Conservation (phyloP, 1,140 invertebrate species). For the Drosophila lowei region DNA sequence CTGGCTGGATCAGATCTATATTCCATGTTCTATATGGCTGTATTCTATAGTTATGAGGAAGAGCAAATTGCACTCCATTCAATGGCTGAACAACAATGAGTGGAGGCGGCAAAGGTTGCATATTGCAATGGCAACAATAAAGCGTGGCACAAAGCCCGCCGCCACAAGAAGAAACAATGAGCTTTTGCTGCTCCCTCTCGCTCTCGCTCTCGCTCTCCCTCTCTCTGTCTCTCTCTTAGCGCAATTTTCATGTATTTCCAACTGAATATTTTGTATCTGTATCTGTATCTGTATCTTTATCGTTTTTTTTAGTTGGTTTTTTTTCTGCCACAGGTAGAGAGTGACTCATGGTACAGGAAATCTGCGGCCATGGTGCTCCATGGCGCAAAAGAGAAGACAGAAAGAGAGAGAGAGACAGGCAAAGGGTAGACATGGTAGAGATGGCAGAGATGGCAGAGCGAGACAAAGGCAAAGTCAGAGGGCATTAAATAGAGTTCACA, state of each 20-base stretch:
- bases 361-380: slow-evolving; percentile 36
- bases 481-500: background rate
- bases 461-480: background rate
- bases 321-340: slow-evolving; percentile 23
- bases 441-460: too few species aligned
- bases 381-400: slow-evolving; percentile 40
- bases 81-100: slow-evolving; percentile 1
- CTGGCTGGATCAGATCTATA: too few species aligned
- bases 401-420: slow-evolving; percentile 22
- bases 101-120: slow-evolving; percentile 4
- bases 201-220: slow-evolving; percentile 4
- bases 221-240: slow-evolving; percentile 26
- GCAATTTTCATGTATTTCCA: slow-evolving; percentile 70
- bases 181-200: slow-evolving; percentile 14
- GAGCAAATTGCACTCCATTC: background rate
- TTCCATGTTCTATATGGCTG: too few species aligned
- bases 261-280: slow-evolving; percentile 47
- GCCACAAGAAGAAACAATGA: slow-evolving; percentile 45
- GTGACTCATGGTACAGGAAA: slow-evolving; percentile 72
- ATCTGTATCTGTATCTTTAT: slow-evolving; percentile 55
- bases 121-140: slow-evolving; percentile 3
- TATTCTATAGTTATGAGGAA: background rate
- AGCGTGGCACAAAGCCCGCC: slow-evolving; percentile 11
- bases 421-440: slow-evolving; percentile 9
- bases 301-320: slow-evolving; percentile 19